Evolutionary conservation across 2,888 invertebrate genomes (phyloP).

Genomic region (Bombylius major): DNA sequence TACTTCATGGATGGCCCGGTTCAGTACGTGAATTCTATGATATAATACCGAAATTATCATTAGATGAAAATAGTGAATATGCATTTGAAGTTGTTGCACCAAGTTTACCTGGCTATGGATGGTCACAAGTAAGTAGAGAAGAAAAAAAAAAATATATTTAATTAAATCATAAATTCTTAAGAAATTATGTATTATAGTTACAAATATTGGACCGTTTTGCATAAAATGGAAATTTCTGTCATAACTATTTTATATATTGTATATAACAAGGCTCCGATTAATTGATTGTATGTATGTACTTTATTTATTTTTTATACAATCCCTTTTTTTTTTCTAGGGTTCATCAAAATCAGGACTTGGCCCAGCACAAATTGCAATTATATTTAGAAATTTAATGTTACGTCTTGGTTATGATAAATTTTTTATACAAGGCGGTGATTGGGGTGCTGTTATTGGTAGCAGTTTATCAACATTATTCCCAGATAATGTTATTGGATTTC

Average conservation of each 20-base stretch:
- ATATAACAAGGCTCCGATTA: too few species aligned
- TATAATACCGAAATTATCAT: constrained; percentile 53
- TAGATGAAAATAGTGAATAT: constrained; percentile 38
- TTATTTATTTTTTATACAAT: neutral
- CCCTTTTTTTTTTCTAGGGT: constrained; percentile 23
- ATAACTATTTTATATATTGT: too few species aligned
- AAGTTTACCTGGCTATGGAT: constrained; percentile 38
- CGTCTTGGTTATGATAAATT: constrained; percentile 46
- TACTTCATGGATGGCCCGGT: constrained; percentile 86
- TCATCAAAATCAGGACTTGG: constrained; percentile 47
- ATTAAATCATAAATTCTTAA: too few species aligned
- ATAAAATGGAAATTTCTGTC: too few species aligned
- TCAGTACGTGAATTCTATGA: constrained; percentile 75
- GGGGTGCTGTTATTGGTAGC: constrained; percentile 51
- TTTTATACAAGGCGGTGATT: constrained; percentile 61
- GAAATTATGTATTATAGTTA: neutral
- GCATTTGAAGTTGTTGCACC: constrained; percentile 48
- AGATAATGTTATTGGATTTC: constrained; percentile 38
- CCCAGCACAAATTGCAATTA: constrained; percentile 37
- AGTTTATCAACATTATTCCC: constrained; percentile 48
- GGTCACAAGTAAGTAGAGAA: constrained; percentile 28
- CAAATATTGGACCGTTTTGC: too few species aligned
- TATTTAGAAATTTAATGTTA: constrained; percentile 49
- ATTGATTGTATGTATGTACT: neutral
- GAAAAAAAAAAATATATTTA: neutral